phyloP scores from a whole-genome alignment of 2,113 vertebrate genomes.

The Stictonetta naevosa region DNA sequence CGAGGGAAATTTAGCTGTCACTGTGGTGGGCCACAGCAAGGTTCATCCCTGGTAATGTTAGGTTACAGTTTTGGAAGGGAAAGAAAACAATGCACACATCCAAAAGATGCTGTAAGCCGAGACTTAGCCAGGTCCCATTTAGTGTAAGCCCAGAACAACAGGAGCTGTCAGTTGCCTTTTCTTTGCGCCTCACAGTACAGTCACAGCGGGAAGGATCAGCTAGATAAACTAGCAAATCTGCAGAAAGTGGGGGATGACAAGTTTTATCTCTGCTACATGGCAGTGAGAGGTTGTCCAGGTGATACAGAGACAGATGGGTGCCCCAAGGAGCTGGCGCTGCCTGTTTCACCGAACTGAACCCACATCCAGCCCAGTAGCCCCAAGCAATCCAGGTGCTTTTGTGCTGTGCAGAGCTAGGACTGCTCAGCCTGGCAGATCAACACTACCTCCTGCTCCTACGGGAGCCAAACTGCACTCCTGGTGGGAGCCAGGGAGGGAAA shows the following conservation, averaged over 20 bases:
- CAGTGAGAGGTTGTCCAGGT: neutral
- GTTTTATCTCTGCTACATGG: accelerated
- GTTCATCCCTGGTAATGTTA: neutral
- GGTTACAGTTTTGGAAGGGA: neutral
- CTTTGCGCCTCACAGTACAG: neutral
- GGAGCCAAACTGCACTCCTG: neutral
- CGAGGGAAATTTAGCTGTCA: neutral
- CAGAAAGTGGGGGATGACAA: neutral
- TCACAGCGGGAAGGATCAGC: accelerated
- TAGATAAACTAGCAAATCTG: neutral
- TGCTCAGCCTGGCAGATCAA: neutral
- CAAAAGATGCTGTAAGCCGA: neutral
- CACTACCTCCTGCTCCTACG: neutral
- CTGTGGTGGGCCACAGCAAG: neutral
- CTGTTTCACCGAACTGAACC: neutral
- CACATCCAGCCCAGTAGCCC: neutral
- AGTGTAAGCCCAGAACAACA: neutral
- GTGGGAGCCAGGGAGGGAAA: neutral
- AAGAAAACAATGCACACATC: neutral
- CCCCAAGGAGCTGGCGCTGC: neutral
- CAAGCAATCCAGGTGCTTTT: neutral
- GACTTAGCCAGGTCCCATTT: neutral
- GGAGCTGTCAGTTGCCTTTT: neutral
- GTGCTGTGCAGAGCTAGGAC: neutral
- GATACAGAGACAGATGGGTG: neutral